A percentile compares a stretch with the other conserved stretches of the same genome.
Evolutionary conservation across 2,888 invertebrate species (phyloP).

Genomic region (Craniophora ligustri): DNA sequence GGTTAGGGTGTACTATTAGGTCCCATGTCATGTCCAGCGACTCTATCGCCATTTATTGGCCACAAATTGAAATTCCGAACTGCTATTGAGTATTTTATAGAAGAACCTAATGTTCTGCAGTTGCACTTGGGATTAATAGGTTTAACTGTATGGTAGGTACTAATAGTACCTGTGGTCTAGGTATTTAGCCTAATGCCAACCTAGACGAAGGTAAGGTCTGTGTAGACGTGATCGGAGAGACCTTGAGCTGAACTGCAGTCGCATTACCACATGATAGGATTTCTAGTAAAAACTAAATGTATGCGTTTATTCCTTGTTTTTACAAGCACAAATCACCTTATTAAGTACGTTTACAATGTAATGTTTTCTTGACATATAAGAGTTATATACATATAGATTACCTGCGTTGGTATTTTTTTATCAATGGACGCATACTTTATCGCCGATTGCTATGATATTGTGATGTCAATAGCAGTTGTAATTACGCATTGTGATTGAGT

Average conservation of each 20-base stretch:
- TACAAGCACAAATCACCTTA: no score
- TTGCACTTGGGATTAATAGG: no score
- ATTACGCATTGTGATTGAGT: no score
- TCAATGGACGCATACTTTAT: conserved; percentile 10
- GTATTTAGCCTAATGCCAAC: conserved; percentile 25
- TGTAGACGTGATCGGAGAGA: conserved; percentile 33
- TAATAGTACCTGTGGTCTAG: background rate
- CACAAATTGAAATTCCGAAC: no score
- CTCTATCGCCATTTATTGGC: no score
- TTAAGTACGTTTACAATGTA: background rate
- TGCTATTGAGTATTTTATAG: no score
- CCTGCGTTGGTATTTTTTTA: conserved; percentile 1
- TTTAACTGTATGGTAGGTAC: no score
- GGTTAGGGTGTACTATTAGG: no score
- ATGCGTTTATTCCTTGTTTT: conserved; percentile 7
- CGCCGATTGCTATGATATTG: background rate
- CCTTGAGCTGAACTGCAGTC: conserved; percentile 46
- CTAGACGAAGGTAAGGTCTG: conserved; percentile 48
- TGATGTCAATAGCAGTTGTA: background rate
- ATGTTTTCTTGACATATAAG: background rate
- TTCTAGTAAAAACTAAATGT: conserved; percentile 24
- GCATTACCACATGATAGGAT: conserved; percentile 39
- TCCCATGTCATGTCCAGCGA: no score
- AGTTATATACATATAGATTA: background rate
- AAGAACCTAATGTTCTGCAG: no score